Conservation (phyloP, 2,797 vertebrate species). For the Lemur catta region DNA sequence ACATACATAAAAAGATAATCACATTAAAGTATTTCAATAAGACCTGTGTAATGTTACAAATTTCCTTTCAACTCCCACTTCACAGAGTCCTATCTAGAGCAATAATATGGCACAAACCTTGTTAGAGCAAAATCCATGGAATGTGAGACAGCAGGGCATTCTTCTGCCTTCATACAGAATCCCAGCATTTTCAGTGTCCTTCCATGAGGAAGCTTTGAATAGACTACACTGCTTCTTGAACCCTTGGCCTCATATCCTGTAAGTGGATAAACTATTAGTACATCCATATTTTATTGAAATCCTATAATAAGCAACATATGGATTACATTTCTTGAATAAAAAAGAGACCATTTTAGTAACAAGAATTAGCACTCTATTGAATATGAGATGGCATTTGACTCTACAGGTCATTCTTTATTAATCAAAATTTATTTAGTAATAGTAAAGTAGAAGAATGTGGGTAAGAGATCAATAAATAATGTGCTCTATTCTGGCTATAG, state of each 20-base stretch:
- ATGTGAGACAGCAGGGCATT: background rate
- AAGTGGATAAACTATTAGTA: slow-evolving; percentile 74
- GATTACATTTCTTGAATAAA: slow-evolving; percentile 79
- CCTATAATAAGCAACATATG: slow-evolving; percentile 80
- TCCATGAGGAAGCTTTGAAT: background rate
- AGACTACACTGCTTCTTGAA: slow-evolving; percentile 25
- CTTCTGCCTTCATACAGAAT: background rate
- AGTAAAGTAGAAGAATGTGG: slow-evolving; percentile 75
- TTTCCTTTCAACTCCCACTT: background rate
- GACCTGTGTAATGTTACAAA: background rate
- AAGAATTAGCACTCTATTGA: slow-evolving; percentile 80
- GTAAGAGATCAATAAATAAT: slow-evolving; percentile 81
- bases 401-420: slow-evolving; percentile 79
- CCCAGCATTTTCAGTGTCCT: background rate
- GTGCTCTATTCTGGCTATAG: slow-evolving; percentile 78
- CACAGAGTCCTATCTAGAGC: background rate
- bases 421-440: slow-evolving; percentile 84
- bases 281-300: slow-evolving; percentile 86
- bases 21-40: background rate
- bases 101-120: background rate
- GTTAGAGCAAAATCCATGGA: background rate
- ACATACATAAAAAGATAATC: background rate
- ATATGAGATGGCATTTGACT: slow-evolving; percentile 83
- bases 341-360: slow-evolving; percentile 79
- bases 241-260: slow-evolving; percentile 72